phyloP scores from a whole-genome alignment of 2,888 invertebrate species.

The Andrena fulva region DNA sequence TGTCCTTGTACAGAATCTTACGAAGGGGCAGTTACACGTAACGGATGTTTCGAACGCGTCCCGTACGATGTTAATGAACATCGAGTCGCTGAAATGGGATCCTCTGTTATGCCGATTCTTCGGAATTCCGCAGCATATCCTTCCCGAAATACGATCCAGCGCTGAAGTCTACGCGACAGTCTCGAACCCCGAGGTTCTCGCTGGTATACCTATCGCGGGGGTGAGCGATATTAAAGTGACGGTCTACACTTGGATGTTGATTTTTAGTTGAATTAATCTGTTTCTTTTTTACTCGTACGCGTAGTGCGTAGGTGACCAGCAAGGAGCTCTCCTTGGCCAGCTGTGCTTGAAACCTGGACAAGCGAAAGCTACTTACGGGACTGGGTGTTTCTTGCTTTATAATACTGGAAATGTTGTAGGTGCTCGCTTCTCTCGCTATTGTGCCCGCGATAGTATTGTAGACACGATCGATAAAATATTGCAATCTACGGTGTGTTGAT shows the following conservation, averaged over 20 bases:
- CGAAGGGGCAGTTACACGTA: slow-evolving; percentile 89
- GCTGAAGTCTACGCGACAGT: slow-evolving; percentile 96
- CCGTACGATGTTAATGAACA: slow-evolving; percentile 97
- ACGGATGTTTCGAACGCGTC: slow-evolving; percentile 99
- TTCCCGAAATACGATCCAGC: slow-evolving; percentile 96
- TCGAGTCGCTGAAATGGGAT: slow-evolving; percentile 96
- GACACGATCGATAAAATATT: not conserved
- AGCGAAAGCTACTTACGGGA: slow-evolving; percentile 98
- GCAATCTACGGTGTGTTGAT: not conserved
- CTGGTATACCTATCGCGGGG: slow-evolving; percentile 94
- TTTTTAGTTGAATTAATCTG: not conserved
- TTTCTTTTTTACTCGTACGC: slow-evolving; percentile 42
- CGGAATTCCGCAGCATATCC: slow-evolving; percentile 92
- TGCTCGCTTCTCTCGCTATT: slow-evolving; percentile 21
- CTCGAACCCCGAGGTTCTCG: slow-evolving; percentile 88
- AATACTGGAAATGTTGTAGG: slow-evolving; percentile 93
- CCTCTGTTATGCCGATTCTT: slow-evolving; percentile 94
- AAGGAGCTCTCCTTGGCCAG: slow-evolving; percentile 97
- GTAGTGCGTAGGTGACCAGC: slow-evolving; percentile 97
- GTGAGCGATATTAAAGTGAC: slow-evolving; percentile 86
- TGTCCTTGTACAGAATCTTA: slow-evolving; percentile 87
- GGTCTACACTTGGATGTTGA: slow-evolving; percentile 5
- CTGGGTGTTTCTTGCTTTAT: slow-evolving; percentile 97
- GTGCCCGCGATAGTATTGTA: not conserved
- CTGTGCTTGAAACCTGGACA: slow-evolving; percentile 94